These are phyloP conservation scores for Apostichopus japonicus DNA, from an alignment of 35 echinoderm and acorn worm species.

Conservation along the genomic window DNA sequence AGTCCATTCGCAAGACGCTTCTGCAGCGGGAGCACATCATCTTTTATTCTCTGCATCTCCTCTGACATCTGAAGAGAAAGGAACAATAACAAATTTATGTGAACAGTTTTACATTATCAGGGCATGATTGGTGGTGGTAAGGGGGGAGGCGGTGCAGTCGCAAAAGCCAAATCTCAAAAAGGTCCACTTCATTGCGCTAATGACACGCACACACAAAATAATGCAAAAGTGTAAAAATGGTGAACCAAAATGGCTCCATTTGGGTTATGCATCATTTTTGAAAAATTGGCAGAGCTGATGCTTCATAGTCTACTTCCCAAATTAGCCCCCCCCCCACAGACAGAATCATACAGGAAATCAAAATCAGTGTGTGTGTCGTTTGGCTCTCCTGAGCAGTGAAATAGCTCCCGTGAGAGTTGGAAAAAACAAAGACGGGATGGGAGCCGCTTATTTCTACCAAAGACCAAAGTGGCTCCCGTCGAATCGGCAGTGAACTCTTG, in stretches of 20 bases:
- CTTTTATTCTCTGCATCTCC: constrained; percentile 29
- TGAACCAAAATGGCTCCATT: no score
- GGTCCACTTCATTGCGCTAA: not conserved
- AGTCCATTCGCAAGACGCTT: not conserved
- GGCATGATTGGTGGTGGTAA: not conserved
- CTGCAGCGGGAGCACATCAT: not conserved
- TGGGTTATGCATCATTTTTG: no score
- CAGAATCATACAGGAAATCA: no score
- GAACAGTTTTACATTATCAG: not conserved
- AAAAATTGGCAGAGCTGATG: no score
- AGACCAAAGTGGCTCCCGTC: not conserved
- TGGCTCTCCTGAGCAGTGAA: no score
- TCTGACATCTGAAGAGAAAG: constrained; percentile 15
- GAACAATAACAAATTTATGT: not conserved
- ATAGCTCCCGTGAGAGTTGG: no score
- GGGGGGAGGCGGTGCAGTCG: not conserved
- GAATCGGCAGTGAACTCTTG: no score
- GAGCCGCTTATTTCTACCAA: not conserved
- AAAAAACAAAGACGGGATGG: no score
- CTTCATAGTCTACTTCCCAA: no score
- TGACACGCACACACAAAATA: not conserved
- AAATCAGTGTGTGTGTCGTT: no score
- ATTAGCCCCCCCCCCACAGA: no score
- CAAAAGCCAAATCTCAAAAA: not conserved
- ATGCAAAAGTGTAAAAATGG: not conserved